Percentiles rank a stretch among this genome's conserved stretches.
phyloP scores from a whole-genome alignment of 1,140 invertebrate species.

The Teleogryllus occipitalis region DNA sequence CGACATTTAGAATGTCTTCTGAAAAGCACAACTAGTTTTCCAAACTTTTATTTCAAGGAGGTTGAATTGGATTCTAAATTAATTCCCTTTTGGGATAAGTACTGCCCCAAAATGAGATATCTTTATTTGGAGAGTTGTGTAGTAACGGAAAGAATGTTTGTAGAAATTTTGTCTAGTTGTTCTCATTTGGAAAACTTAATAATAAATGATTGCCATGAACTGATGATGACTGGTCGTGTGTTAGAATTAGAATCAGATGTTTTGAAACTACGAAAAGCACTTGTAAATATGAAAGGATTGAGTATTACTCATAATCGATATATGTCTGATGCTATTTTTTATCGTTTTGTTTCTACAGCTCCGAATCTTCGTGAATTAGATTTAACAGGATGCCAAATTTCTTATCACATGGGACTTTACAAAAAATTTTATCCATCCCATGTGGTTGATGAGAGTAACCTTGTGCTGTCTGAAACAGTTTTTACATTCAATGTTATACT shows the following conservation, averaged over 20 bases:
- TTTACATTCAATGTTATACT: conserved; percentile 59
- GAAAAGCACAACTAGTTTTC: conserved; percentile 38
- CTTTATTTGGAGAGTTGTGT: conserved; percentile 48
- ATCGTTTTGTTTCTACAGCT: conserved; percentile 51
- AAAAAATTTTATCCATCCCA: conserved; percentile 53
- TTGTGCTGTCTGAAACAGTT: conserved; percentile 53
- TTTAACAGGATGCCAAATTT: conserved; percentile 55
- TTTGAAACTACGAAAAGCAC: conserved; percentile 38
- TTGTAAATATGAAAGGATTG: conserved; percentile 48
- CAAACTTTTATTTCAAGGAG: conserved; percentile 49
- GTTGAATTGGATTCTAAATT: conserved; percentile 42
- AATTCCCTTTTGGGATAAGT: conserved; percentile 41
- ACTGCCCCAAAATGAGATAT: conserved; percentile 35
- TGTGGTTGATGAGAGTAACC: conserved; percentile 29
- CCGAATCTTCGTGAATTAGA: conserved; percentile 49
- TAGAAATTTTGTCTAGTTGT: conserved; percentile 46
- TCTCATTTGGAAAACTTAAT: conserved; percentile 47
- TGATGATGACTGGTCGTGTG: conserved; percentile 61
- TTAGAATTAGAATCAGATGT: conserved; percentile 48
- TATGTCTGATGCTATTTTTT: conserved; percentile 59
- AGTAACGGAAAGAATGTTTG: conserved; percentile 50
- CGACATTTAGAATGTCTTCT: conserved; percentile 41
- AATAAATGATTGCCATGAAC: conserved; percentile 53
- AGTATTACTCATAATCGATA: conserved; percentile 57
- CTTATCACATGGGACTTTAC: conserved; percentile 56